Evolutionary conservation across 2,888 invertebrate genomes (phyloP).

Genomic region (Apamea monoglypha): DNA sequence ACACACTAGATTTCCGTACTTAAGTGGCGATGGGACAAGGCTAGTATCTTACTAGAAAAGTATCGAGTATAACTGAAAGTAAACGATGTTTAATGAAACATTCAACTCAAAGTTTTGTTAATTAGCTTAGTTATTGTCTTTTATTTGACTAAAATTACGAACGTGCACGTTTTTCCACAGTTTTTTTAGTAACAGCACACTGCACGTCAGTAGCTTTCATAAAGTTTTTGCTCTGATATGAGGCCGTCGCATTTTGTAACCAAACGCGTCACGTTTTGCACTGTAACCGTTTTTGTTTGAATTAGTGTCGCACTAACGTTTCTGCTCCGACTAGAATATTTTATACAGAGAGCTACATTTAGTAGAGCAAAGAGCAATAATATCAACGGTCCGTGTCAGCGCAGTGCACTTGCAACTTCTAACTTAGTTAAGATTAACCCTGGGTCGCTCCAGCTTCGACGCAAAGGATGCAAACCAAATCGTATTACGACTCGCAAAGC

Average conservation of each 20-base stretch:
- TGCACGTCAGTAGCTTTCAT: slow-evolving; percentile 47
- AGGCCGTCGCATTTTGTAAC: slow-evolving; percentile 53
- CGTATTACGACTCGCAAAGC: slow-evolving; percentile 51
- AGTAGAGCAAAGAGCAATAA: slow-evolving; percentile 58
- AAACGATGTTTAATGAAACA: background rate
- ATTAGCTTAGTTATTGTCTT: background rate
- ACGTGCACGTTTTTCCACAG: slow-evolving; percentile 12
- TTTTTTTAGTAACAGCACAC: slow-evolving; percentile 32
- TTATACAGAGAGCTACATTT: slow-evolving; percentile 40
- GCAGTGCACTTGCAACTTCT: slow-evolving; percentile 63
- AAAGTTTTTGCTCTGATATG: slow-evolving; percentile 61
- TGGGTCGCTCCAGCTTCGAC: slow-evolving; percentile 51
- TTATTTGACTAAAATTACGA: slow-evolving; percentile 6
- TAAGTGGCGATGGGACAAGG: slow-evolving; percentile 35
- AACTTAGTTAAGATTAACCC: slow-evolving; percentile 65
- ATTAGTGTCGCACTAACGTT: slow-evolving; percentile 42
- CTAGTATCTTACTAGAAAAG: slow-evolving; percentile 41
- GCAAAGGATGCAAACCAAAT: slow-evolving; percentile 55
- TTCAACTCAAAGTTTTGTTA: background rate
- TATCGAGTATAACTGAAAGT: background rate
- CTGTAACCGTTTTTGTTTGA: slow-evolving; percentile 59
- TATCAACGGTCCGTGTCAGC: slow-evolving; percentile 62
- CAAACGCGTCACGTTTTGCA: slow-evolving; percentile 53
- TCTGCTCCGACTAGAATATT: slow-evolving; percentile 40
- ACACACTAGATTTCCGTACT: slow-evolving; percentile 49